Conservation (phyloP, 2,888 invertebrate species). For the Volucella inanis region DNA sequence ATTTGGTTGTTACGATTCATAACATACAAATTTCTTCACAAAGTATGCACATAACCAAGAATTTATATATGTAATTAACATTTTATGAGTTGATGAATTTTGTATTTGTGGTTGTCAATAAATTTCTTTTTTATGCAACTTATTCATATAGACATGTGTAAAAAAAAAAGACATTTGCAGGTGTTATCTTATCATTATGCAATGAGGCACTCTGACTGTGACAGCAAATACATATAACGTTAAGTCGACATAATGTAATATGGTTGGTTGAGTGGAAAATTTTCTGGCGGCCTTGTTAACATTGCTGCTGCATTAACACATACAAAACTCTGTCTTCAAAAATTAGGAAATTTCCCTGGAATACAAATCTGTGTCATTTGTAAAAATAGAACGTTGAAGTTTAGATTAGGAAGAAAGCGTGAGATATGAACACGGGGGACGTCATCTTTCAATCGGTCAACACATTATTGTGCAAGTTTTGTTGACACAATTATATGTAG, state of each 20-base stretch:
- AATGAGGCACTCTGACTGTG: not conserved
- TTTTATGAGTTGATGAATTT: too few relatives aligned
- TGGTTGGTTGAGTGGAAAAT: not conserved
- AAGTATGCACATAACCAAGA: not conserved
- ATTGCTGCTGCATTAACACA: too few relatives aligned
- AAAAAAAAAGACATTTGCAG: not conserved
- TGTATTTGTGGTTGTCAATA: too few relatives aligned
- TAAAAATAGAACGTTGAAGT: not conserved
- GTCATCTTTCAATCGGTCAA: not conserved
- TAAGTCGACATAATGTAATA: not conserved
- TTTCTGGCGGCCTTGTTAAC: not conserved
- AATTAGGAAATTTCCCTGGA: not conserved
- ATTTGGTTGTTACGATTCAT: not conserved
- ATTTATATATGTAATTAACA: too few relatives aligned
- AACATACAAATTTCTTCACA: not conserved
- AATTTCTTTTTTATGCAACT: too few relatives aligned
- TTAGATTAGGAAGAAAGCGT: slow-evolving; percentile 8
- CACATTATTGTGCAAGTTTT: not conserved
- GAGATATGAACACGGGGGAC: not conserved
- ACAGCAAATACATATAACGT: not conserved
- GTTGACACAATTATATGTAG: not conserved
- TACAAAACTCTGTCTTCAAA: not conserved
- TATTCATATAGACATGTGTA: not conserved
- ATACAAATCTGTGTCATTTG: slow-evolving; percentile 5
- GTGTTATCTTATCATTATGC: not conserved